phyloP scores from a whole-genome alignment of 2,888 invertebrate genomes.

The Frankliniella intonsa region DNA sequence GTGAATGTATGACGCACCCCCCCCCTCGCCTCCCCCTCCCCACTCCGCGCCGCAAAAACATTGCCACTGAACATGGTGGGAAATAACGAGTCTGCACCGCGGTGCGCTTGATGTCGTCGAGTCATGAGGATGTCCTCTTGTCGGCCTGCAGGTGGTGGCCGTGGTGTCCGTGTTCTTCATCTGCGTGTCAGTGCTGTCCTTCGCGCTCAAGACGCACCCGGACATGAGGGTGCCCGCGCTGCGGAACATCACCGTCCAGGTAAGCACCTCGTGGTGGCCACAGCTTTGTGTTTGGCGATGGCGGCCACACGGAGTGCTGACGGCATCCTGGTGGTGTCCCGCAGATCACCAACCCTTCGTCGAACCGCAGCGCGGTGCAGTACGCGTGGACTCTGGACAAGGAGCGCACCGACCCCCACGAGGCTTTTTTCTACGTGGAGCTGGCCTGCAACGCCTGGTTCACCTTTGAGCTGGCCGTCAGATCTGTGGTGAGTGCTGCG shows the following conservation, averaged over 20 bases:
- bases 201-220: conserved; percentile 94
- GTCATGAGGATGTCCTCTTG: too few species aligned
- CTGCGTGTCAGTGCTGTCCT: conserved; percentile 89
- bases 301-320: conserved; percentile 42
- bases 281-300: conserved; percentile 38
- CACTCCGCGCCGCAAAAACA: too few species aligned
- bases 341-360: conserved; percentile 34
- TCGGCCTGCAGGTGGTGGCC: conserved; percentile 70
- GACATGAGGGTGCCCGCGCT: conserved; percentile 64
- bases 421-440: conserved; percentile 87
- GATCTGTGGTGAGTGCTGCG: conserved; percentile 70
- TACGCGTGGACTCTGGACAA: conserved; percentile 42
- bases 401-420: conserved; percentile 52
- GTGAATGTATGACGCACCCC: too few species aligned
- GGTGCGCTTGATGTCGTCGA: too few species aligned
- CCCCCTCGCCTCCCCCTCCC: too few species aligned
- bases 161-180: conserved; percentile 93
- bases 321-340: not conserved
- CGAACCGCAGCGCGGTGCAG: conserved; percentile 37
- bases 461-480: conserved; percentile 82
- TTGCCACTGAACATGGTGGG: too few species aligned
- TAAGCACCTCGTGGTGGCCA: not conserved
- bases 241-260: conserved; percentile 37
- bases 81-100: too few species aligned
- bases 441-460: conserved; percentile 95